Percentiles rank a stretch among this genome's conserved stretches.
Evolutionary conservation across 2,797 vertebrate species (phyloP).

Genomic region (Sebastes iracundus): DNA sequence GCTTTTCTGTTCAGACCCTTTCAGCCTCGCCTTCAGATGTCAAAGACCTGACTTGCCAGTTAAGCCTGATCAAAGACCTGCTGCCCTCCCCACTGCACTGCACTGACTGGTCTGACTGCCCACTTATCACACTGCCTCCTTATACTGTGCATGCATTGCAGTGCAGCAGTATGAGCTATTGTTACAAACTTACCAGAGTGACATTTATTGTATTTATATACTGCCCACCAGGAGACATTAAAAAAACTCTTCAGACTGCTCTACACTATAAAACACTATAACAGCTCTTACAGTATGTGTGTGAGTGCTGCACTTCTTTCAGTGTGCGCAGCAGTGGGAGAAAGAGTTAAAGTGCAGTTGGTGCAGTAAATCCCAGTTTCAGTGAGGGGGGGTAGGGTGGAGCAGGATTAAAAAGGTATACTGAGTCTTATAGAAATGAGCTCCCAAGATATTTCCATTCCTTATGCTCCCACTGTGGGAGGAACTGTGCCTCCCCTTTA

Average conservation of each 20-base stretch:
- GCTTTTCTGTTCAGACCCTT: slow-evolving; percentile 47
- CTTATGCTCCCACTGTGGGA: slow-evolving; percentile 9
- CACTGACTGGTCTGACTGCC: slow-evolving; percentile 50
- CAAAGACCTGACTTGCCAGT: slow-evolving; percentile 71
- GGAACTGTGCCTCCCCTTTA: slow-evolving; percentile 13
- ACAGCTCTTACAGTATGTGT: neutral
- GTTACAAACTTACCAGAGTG: slow-evolving; percentile 15
- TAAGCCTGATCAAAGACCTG: slow-evolving; percentile 67
- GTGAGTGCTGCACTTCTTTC: slow-evolving; percentile 12
- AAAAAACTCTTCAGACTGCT: neutral
- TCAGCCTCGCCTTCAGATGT: slow-evolving; percentile 65
- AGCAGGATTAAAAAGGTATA: slow-evolving; percentile 65
- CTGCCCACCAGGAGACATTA: neutral
- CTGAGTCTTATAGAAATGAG: slow-evolving; percentile 51
- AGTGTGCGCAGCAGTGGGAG: slow-evolving; percentile 25
- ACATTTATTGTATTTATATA: neutral
- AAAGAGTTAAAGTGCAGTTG: slow-evolving; percentile 46
- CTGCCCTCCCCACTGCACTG: slow-evolving; percentile 36
- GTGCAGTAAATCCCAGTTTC: slow-evolving; percentile 63
- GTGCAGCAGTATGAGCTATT: slow-evolving; percentile 17
- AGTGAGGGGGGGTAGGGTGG: slow-evolving; percentile 32
- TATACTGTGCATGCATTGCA: slow-evolving; percentile 26
- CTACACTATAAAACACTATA: neutral
- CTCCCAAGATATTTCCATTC: slow-evolving; percentile 49
- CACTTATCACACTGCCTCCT: slow-evolving; percentile 32